Conservation (phyloP, 2,888 invertebrate species). For the Blera fallax region DNA sequence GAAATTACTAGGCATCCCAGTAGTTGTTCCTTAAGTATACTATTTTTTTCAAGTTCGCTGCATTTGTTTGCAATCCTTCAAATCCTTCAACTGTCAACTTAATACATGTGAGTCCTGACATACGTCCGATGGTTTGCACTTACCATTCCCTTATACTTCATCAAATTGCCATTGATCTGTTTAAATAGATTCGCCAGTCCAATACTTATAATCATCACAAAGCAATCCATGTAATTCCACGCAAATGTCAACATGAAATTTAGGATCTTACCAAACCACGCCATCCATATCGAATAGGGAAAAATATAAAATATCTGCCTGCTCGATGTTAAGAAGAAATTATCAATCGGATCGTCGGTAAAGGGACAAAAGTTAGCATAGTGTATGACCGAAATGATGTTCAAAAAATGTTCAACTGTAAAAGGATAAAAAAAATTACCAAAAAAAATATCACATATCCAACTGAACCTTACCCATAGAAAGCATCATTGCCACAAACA, state of each 20-base stretch:
- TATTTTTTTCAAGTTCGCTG: no score
- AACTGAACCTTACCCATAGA: conserved; percentile 80
- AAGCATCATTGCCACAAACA: conserved; percentile 81
- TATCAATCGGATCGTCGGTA: conserved; percentile 77
- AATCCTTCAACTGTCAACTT: no score
- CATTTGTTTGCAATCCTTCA: no score
- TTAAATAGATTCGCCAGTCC: conserved; percentile 86
- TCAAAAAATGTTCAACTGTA: conserved; percentile 79
- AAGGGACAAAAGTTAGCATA: conserved; percentile 77
- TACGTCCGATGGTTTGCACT: conserved; percentile 26
- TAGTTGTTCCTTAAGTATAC: no score
- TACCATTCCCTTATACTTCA: conserved; percentile 83
- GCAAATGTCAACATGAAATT: conserved; percentile 86
- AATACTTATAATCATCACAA: conserved; percentile 88
- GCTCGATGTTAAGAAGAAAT: conserved; percentile 76
- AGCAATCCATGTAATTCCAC: conserved; percentile 89
- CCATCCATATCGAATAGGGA: conserved; percentile 76
- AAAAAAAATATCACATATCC: conserved; percentile 7
- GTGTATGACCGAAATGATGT: conserved; percentile 76
- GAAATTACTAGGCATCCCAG: no score
- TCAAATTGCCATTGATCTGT: conserved; percentile 84
- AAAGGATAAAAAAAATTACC: not conserved
- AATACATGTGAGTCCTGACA: no score
- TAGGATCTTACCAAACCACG: conserved; percentile 78
- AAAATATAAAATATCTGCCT: conserved; percentile 77